Percentiles rank a stretch among this genome's conserved stretches.
These are phyloP conservation scores for Myripristis murdjan DNA, from an alignment of 2,797 vertebrate genomes.

Conservation along the genomic window DNA sequence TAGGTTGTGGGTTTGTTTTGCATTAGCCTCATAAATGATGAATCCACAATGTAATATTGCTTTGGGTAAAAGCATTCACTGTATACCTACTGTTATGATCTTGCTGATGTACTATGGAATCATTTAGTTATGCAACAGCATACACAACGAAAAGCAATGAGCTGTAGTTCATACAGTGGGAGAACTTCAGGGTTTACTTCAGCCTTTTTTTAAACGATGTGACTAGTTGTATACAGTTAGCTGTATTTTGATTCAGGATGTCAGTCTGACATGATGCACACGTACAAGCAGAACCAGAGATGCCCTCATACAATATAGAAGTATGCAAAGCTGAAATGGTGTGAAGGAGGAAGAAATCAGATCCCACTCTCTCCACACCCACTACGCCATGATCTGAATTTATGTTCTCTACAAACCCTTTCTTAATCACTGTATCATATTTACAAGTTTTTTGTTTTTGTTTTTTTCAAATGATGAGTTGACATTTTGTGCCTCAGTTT, in stretches of 20 bases:
- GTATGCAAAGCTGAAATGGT: conserved; percentile 13
- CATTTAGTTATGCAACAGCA: background rate
- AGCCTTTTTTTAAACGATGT: background rate
- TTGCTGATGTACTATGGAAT: conserved; percentile 10
- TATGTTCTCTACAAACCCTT: conserved; percentile 17
- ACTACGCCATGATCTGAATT: conserved; percentile 51
- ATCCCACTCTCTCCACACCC: too few relatives aligned
- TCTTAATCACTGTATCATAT: background rate
- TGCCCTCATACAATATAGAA: background rate
- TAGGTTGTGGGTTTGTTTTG: too few relatives aligned
- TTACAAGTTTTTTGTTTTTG: too few relatives aligned
- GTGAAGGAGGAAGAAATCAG: too few relatives aligned
- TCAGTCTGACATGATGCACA: too few relatives aligned
- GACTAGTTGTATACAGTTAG: background rate
- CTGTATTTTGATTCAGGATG: background rate
- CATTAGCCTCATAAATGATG: too few relatives aligned
- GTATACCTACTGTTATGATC: background rate
- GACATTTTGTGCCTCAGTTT: conserved; percentile 8
- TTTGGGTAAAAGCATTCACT: too few relatives aligned
- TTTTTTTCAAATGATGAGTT: conserved; percentile 6
- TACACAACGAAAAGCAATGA: background rate
- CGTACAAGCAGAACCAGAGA: background rate
- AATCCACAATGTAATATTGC: too few relatives aligned
- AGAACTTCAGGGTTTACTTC: background rate
- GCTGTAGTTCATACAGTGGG: background rate